phyloP scores from a whole-genome alignment of 2,113 vertebrate species.

The Paralichthys olivaceus region DNA sequence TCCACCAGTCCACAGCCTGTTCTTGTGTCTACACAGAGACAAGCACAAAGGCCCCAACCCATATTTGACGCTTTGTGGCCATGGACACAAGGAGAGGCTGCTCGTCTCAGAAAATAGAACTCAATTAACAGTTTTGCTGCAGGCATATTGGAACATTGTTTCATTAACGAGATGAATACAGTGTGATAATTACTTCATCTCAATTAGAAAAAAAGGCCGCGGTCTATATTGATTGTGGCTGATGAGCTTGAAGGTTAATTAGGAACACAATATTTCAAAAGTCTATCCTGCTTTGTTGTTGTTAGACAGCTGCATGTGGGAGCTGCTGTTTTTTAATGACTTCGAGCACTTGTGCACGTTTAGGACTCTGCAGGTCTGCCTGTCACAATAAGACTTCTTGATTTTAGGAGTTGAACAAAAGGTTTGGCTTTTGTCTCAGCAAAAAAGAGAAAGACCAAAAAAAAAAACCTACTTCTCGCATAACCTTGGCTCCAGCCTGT shows the following conservation, averaged over 20 bases:
- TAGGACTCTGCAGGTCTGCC: not conserved
- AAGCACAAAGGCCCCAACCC: conserved; percentile 64
- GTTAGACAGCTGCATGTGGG: conserved; percentile 9
- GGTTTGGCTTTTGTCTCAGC: conserved; percentile 15
- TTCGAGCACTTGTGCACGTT: conserved; percentile 18
- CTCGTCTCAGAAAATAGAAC: conserved; percentile 78
- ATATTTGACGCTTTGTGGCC: conserved; percentile 66
- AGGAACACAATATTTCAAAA: conserved; percentile 72
- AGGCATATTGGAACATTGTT: conserved; percentile 80
- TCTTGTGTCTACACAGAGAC: conserved; percentile 61
- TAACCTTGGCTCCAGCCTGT: conserved; percentile 18
- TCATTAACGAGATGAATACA: conserved; percentile 83
- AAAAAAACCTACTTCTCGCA: not conserved
- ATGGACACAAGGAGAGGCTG: conserved; percentile 71
- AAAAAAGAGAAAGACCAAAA: not conserved
- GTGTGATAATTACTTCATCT: conserved; percentile 84
- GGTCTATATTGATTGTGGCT: conserved; percentile 82
- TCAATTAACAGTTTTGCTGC: conserved; percentile 81
- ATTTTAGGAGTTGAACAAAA: conserved; percentile 17
- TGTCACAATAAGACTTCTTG: conserved; percentile 10
- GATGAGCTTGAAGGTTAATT: conserved; percentile 86
- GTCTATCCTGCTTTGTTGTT: conserved; percentile 47
- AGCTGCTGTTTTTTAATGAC: conserved; percentile 26
- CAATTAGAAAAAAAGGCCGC: conserved; percentile 74
- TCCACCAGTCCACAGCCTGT: conserved; percentile 67